phyloP scores from a whole-genome alignment of 2,888 invertebrate genomes.

The Eilema sororculum region DNA sequence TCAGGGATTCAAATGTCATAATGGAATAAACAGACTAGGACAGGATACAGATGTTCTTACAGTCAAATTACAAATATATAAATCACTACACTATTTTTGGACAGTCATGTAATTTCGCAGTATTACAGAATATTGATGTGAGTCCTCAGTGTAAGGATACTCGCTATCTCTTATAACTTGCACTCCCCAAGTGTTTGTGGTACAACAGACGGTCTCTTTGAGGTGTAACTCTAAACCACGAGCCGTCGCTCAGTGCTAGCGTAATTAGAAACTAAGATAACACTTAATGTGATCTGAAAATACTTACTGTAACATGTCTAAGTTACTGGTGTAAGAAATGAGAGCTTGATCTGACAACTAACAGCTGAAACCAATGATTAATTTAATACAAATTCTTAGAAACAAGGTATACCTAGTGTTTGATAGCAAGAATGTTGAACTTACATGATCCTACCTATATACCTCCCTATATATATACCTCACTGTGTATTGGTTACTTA shows the following conservation, averaged over 20 bases:
- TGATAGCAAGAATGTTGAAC: too few relatives aligned
- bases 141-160: background rate
- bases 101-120: too few relatives aligned
- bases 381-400: background rate
- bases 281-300: conserved; percentile 49
- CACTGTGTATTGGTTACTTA: too few relatives aligned
- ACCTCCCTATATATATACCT: too few relatives aligned
- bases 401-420: background rate
- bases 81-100: too few relatives aligned
- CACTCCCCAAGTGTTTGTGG: conserved; percentile 45
- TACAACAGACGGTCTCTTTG: conserved; percentile 69
- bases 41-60: too few relatives aligned
- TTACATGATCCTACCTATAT: too few relatives aligned
- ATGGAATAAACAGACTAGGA: too few relatives aligned
- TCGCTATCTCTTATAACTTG: conserved; percentile 37
- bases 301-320: conserved; percentile 34
- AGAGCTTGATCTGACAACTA: conserved; percentile 9
- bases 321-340: background rate
- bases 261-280: conserved; percentile 54
- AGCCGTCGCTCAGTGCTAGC: conserved; percentile 45
- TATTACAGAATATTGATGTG: background rate
- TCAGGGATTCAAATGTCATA: too few relatives aligned
- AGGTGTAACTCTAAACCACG: conserved; percentile 65
- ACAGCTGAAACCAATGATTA: background rate
- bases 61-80: too few relatives aligned